Percentiles rank a stretch among this genome's conserved stretches.
Conservation (phyloP, 2,797 vertebrate genomes). For the Potorous gilbertii region DNA sequence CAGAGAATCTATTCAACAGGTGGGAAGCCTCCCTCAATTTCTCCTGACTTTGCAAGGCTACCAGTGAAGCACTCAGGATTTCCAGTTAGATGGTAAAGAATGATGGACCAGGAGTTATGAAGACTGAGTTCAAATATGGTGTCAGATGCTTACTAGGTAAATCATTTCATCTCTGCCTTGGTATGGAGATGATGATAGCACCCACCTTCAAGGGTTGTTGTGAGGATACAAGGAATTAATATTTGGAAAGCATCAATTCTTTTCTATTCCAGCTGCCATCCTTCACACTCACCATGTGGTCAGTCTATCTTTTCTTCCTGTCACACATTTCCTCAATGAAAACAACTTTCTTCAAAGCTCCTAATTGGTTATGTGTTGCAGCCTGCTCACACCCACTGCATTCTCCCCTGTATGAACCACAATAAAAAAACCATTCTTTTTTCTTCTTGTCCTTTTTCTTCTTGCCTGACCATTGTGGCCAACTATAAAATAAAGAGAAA, state of each 20-base stretch:
- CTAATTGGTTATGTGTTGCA: background rate
- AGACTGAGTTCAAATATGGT: background rate
- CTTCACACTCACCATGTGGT: background rate
- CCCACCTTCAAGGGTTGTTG: background rate
- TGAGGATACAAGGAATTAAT: background rate
- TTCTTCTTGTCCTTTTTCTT: background rate
- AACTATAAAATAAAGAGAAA: background rate
- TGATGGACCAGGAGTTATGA: background rate
- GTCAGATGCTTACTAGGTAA: background rate
- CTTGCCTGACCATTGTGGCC: background rate
- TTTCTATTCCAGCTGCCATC: background rate
- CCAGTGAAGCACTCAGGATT: background rate
- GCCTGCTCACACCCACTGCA: background rate
- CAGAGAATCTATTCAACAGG: no score
- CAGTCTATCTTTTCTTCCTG: background rate
- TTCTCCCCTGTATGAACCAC: background rate
- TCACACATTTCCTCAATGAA: background rate
- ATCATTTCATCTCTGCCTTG: background rate
- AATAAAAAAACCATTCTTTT: background rate
- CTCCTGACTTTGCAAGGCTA: background rate
- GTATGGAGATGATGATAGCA: background rate
- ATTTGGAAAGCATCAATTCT: background rate
- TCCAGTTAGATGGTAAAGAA: background rate
- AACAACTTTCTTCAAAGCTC: background rate
- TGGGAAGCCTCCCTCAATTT: no score